These are phyloP conservation scores for Piaya cayana DNA, from an alignment of 2,113 vertebrate species.

Conservation along the genomic window DNA sequence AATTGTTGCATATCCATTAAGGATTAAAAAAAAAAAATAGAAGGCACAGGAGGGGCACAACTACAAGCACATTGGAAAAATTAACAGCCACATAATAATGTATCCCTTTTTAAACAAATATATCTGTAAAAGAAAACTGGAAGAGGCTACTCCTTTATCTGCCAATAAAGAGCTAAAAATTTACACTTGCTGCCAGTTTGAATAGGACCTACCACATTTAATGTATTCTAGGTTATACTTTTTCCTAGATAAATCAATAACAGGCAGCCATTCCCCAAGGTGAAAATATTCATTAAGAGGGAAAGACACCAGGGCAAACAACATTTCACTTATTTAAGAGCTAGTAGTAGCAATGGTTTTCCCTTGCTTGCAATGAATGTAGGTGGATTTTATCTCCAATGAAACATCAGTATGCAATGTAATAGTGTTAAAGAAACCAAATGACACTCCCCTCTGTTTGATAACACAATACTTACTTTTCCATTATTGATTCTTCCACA, in stretches of 20 bases:
- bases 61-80: neutral
- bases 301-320: conserved; percentile 15
- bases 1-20: neutral
- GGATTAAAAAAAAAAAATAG: neutral
- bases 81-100: neutral
- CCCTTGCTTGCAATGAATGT: neutral
- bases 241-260: conserved; percentile 53
- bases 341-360: neutral
- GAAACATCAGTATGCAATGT: neutral
- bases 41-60: conserved; percentile 3
- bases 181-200: neutral
- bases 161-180: conserved; percentile 45
- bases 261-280: conserved; percentile 30
- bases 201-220: conserved; percentile 22
- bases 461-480: conserved; percentile 25
- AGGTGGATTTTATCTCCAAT: neutral
- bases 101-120: conserved; percentile 16
- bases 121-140: neutral
- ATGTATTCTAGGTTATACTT: conserved; percentile 38
- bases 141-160: conserved; percentile 13
- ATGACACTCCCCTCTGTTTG: neutral
- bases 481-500: conserved; percentile 52
- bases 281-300: conserved; percentile 55
- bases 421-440: conserved; percentile 22
- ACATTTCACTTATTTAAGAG: neutral